phyloP scores from a whole-genome alignment of 2,888 invertebrate genomes.

The Gortyna flavago region DNA sequence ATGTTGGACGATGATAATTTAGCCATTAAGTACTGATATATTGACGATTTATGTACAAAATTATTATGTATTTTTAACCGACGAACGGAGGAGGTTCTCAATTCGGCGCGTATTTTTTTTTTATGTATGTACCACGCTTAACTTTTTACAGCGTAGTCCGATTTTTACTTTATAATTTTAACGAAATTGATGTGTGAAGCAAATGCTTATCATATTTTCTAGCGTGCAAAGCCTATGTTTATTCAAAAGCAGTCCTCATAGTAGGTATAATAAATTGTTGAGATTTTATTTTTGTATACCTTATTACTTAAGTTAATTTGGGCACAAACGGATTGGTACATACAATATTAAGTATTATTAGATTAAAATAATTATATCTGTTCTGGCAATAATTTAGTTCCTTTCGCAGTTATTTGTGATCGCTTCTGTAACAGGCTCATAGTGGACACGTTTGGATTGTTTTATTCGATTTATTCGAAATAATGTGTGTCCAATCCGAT shows the following conservation, averaged over 20 bases:
- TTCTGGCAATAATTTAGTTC: constrained; percentile 41
- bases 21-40: background rate
- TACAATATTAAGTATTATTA: constrained; percentile 67
- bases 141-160: too few species aligned
- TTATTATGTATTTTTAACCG: background rate
- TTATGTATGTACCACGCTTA: too few species aligned
- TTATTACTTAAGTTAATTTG: constrained; percentile 39
- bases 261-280: constrained; percentile 25
- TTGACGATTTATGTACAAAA: constrained; percentile 13
- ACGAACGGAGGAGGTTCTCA: too few species aligned
- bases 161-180: constrained; percentile 6
- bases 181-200: constrained; percentile 1
- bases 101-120: too few species aligned
- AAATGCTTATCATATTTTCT: background rate
- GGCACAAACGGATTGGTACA: constrained; percentile 67
- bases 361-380: constrained; percentile 43
- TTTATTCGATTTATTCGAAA: constrained; percentile 27
- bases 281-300: constrained; percentile 5
- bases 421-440: constrained; percentile 11
- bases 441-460: constrained; percentile 7
- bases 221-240: background rate
- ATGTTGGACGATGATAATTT: background rate
- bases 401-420: constrained; percentile 51
- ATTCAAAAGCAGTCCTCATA: constrained; percentile 5
- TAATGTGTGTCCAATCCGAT: constrained; percentile 11